These are phyloP conservation scores for Drosophila obscura DNA, from an alignment of 1,140 invertebrate genomes.

Conservation along the genomic window DNA sequence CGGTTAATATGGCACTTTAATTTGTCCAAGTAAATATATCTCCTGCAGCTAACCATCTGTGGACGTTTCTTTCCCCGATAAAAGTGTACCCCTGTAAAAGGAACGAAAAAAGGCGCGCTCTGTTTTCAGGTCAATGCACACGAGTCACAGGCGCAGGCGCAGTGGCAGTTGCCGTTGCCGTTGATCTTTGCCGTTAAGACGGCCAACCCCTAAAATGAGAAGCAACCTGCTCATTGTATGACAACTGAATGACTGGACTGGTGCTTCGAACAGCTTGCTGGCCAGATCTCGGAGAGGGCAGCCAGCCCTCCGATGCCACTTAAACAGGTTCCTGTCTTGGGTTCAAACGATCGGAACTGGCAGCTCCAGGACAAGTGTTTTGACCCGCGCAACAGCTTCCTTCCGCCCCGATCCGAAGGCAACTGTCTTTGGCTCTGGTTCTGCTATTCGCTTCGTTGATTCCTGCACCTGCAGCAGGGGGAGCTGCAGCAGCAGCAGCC, in stretches of 20 bases:
- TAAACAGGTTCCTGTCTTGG: slow-evolving; percentile 56
- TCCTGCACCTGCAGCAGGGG: slow-evolving; percentile 63
- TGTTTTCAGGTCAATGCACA: slow-evolving; percentile 74
- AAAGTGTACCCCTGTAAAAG: neutral
- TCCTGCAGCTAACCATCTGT: neutral
- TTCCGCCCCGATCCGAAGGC: slow-evolving; percentile 41
- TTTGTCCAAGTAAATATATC: neutral
- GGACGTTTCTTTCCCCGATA: neutral
- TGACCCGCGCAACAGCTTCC: slow-evolving; percentile 73
- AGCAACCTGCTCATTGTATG: slow-evolving; percentile 41
- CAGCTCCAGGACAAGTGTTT: slow-evolving; percentile 58
- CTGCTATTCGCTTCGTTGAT: slow-evolving; percentile 52
- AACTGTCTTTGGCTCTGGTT: slow-evolving; percentile 35
- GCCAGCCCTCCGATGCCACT: slow-evolving; percentile 3
- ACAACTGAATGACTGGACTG: slow-evolving; percentile 28
- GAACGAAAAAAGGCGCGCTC: slow-evolving; percentile 27
- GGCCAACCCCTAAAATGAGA: slow-evolving; percentile 59
- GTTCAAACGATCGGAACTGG: slow-evolving; percentile 36
- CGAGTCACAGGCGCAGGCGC: slow-evolving; percentile 37
- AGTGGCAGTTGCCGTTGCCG: neutral
- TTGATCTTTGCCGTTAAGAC: slow-evolving; percentile 48
- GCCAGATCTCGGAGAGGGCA: slow-evolving; percentile 27
- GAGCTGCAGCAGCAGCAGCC: slow-evolving; percentile 27
- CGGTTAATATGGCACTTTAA: too few species aligned
- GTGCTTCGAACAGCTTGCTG: slow-evolving; percentile 38